phyloP scores from a whole-genome alignment of 2,888 invertebrate genomes.

The Colletes collaris region DNA sequence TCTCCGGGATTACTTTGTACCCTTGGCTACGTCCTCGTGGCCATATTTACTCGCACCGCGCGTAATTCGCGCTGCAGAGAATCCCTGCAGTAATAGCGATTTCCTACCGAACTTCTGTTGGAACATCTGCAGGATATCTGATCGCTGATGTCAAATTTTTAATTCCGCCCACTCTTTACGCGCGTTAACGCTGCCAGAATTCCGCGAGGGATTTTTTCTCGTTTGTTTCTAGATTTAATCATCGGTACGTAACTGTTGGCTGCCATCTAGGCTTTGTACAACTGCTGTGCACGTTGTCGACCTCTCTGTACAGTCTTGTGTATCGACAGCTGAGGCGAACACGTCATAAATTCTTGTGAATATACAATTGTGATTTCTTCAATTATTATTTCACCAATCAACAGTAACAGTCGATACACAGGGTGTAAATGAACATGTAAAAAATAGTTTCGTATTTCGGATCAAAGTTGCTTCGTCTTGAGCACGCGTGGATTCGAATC shows the following conservation, averaged over 20 bases:
- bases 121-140: slow-evolving; percentile 66
- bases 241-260: not conserved
- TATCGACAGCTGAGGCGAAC: no score
- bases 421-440: no score
- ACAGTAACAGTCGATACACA: no score
- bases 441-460: no score
- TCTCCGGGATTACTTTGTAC: slow-evolving; percentile 80
- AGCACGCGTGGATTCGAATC: no score
- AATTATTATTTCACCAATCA: no score
- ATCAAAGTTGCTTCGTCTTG: no score
- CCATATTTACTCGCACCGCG: slow-evolving; percentile 74
- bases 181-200: slow-evolving; percentile 2
- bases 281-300: no score
- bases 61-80: slow-evolving; percentile 70
- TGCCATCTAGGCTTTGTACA: no score
- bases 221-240: not conserved
- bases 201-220: not conserved
- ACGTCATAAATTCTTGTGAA: no score
- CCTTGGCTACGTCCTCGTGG: slow-evolving; percentile 70
- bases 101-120: slow-evolving; percentile 65
- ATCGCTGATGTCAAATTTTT: slow-evolving; percentile 57
- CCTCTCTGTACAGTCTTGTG: no score
- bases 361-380: no score
- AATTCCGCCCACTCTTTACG: slow-evolving; percentile 30
- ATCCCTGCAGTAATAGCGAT: slow-evolving; percentile 68